phyloP scores from a whole-genome alignment of 2,113 vertebrate species.

The Perccottus glenii region DNA sequence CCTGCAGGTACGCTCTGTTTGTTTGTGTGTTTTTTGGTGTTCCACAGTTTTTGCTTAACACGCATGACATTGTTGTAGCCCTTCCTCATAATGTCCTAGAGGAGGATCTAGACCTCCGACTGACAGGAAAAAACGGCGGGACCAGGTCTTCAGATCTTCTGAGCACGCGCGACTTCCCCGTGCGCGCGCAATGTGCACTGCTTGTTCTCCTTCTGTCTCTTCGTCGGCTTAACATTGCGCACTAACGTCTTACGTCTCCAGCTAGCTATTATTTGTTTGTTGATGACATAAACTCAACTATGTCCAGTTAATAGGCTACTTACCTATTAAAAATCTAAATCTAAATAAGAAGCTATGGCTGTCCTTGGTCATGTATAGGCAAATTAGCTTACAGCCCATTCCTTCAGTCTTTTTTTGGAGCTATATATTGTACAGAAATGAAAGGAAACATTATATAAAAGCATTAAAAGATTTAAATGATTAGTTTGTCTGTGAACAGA shows the following conservation, averaged over 20 bases:
- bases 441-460: too few species aligned
- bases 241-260: background rate
- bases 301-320: too few species aligned
- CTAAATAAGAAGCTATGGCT: too few species aligned
- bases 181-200: constrained; percentile 46
- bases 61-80: background rate
- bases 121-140: background rate
- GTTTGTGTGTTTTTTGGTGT: constrained; percentile 26
- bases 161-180: constrained; percentile 23
- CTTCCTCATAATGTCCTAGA: background rate
- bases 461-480: too few species aligned
- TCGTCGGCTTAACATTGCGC: background rate
- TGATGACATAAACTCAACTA: too few species aligned
- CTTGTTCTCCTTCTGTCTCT: constrained; percentile 4
- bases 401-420: too few species aligned
- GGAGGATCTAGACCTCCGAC: constrained; percentile 19
- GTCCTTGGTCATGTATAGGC: too few species aligned
- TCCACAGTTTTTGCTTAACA: background rate
- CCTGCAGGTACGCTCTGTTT: constrained; percentile 53
- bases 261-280: too few species aligned
- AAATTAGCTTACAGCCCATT: too few species aligned
- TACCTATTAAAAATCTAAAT: too few species aligned
- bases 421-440: too few species aligned
- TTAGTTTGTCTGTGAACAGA: too few species aligned
- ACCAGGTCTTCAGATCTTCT: constrained; percentile 25